phyloP scores from a whole-genome alignment of 1,140 invertebrate species.

The Scaptomyza pallida region DNA sequence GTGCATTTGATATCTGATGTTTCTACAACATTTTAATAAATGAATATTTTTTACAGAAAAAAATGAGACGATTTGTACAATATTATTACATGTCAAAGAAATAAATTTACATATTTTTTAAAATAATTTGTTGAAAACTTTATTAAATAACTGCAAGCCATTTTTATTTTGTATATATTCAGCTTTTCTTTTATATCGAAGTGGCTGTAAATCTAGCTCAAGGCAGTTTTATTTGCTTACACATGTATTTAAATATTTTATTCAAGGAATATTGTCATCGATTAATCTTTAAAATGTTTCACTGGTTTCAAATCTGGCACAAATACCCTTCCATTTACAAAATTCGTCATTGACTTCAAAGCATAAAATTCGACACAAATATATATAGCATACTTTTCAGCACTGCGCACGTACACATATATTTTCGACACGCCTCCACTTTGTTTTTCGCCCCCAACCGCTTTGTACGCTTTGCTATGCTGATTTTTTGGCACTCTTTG shows the following conservation, averaged over 20 bases:
- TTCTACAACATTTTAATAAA: too few species aligned
- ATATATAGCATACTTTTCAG: background rate
- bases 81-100: too few species aligned
- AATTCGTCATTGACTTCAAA: background rate
- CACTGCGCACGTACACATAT: background rate
- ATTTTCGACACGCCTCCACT: background rate
- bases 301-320: background rate
- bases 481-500: conserved; percentile 9
- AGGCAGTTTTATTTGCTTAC: too few species aligned
- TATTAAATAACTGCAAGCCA: too few species aligned
- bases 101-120: too few species aligned
- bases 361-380: background rate
- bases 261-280: background rate
- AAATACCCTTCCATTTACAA: background rate
- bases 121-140: too few species aligned
- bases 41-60: too few species aligned
- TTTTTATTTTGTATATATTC: too few species aligned
- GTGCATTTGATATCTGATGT: too few species aligned
- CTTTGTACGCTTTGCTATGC: conserved; percentile 19
- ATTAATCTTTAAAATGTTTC: background rate
- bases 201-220: too few species aligned
- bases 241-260: background rate
- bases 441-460: background rate
- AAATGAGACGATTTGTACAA: too few species aligned
- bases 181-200: too few species aligned